A percentile compares a stretch with the other conserved stretches of the same genome.
Conservation (phyloP, 2,113 vertebrate genomes). For the Brachyistius frenatus region DNA sequence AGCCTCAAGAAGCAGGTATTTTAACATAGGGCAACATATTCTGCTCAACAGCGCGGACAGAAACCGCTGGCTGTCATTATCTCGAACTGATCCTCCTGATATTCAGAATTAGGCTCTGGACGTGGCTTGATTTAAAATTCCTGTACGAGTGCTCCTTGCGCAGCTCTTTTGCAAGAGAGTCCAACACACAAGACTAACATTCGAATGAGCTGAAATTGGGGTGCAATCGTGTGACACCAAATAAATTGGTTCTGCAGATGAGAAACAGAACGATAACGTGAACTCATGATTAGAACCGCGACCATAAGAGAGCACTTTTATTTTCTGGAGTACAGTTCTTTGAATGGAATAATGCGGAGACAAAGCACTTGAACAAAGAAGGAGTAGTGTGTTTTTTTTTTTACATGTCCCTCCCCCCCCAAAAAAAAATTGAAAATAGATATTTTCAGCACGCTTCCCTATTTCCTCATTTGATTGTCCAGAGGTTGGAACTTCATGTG, state of each 20-base stretch:
- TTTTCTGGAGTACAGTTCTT: constrained; percentile 32
- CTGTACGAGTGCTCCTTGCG: constrained; percentile 44
- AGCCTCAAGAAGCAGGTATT: constrained; percentile 74
- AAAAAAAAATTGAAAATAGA: background rate
- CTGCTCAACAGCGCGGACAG: constrained; percentile 56
- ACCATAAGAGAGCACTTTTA: constrained; percentile 36
- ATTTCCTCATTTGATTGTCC: constrained; percentile 33
- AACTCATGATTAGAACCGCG: constrained; percentile 61
- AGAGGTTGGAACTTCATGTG: constrained; percentile 52
- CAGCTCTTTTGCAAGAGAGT: constrained; percentile 54
- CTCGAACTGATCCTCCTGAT: constrained; percentile 67
- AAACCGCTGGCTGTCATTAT: constrained; percentile 67
- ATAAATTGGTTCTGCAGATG: constrained; percentile 72
- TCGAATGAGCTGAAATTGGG: constrained; percentile 76
- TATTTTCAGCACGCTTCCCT: constrained; percentile 7
- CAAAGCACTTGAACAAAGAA: constrained; percentile 11
- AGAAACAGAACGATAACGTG: constrained; percentile 71
- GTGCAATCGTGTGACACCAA: constrained; percentile 73
- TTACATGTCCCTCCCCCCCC: background rate
- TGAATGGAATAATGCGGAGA: constrained; percentile 29
- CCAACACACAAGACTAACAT: constrained; percentile 64
- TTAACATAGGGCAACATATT: constrained; percentile 64
- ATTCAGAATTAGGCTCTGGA: constrained; percentile 61
- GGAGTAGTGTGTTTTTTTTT: background rate
- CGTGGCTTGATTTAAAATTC: constrained; percentile 72